These are phyloP conservation scores for Microhierax caerulescens DNA, from an alignment of 2,797 vertebrate genomes.

Conservation along the genomic window DNA sequence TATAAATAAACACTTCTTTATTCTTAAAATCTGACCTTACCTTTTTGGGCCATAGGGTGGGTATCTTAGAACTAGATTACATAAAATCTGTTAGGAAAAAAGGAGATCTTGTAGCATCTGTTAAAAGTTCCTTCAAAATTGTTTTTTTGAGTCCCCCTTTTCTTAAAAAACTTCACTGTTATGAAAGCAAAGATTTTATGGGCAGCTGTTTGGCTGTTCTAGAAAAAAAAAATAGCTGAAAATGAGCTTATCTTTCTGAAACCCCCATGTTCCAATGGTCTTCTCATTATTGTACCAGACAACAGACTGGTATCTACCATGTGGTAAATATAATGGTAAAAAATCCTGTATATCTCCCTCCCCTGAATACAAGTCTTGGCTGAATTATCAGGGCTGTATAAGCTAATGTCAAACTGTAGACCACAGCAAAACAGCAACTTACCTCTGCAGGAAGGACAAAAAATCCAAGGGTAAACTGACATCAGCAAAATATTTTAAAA, in stretches of 20 bases:
- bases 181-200: neutral
- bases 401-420: neutral
- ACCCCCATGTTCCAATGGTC: fast-evolving
- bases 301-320: neutral
- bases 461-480: neutral
- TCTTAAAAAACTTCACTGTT: neutral
- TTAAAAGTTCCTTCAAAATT: neutral
- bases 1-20: neutral
- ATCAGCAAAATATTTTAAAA: neutral
- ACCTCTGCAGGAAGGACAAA: neutral
- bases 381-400: neutral
- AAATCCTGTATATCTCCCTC: neutral
- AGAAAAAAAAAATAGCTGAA: neutral
- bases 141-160: fast-evolving
- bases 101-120: neutral
- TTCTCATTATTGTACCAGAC: neutral
- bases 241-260: neutral
- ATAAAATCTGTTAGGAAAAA: neutral
- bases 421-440: neutral
- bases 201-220: neutral
- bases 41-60: neutral
- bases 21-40: neutral
- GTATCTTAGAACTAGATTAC: neutral
- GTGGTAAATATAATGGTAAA: neutral
- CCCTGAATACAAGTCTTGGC: neutral